Evolutionary conservation across 2,797 vertebrate genomes (phyloP), one percentile per base, ranked within the genome.

Genomic region (Enteromius afrohamiltoni): DNA sequence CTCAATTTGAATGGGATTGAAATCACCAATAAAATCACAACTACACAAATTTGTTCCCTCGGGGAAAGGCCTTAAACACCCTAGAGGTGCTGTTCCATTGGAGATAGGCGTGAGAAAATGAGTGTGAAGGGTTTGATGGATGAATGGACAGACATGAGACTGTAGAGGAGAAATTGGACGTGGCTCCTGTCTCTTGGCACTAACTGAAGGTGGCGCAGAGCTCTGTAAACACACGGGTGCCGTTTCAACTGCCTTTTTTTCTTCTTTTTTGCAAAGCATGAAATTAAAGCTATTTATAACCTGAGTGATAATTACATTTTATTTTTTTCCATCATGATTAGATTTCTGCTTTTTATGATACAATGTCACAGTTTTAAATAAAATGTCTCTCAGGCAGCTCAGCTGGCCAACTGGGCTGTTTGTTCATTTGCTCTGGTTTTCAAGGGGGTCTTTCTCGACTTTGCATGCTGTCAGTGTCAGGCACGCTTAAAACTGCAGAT

Each of bases 241-340:
- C 90, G 92, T 92, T 93, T 91, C 90, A 47, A 47, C 40, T 34
- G 91, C 92, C 16, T 60, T 92, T 93, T 90, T 85, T 88, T 92
- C 34, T 45, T 45, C 3, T 90, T 29, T 83, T 81, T 91, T 84
- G 80, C 91, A 94, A 94, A 93, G 93, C 92, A 93, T 94, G 91
- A 94, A 94, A 94, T 94, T 89, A 94, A 93, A 94, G 89, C 94
- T 93, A 92, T 93, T 94, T 93, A 93, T 94, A 93, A 91, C 91
- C 89, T 86, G 87, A 81, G 87, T 91, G 92, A 94, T 95, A 93
- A 94, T 93, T 93, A 93, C 92, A 92, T 93, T 93, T 93, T 92
- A 93, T 89, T 93, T 93, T 92, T 37, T 92, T 93, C 91, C 91
- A 92, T 92, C 90, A 87, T 88, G 89, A 93, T 93, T 92, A 92